phyloP scores from a whole-genome alignment of 2,888 invertebrate genomes.

The Heterodera filipjevi region DNA sequence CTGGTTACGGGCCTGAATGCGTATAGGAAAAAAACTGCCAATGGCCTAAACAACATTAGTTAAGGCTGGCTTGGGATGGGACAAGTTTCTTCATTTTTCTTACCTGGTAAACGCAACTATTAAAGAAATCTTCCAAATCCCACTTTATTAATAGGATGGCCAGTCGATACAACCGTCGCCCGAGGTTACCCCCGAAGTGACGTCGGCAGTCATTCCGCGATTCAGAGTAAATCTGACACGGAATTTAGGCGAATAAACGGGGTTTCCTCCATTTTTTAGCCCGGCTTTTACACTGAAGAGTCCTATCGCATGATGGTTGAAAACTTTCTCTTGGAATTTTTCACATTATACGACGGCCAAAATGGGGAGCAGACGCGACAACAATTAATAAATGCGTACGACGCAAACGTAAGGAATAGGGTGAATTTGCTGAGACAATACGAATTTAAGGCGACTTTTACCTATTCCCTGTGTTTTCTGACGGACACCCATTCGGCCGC shows the following conservation, averaged over 20 bases:
- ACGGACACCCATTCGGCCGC: conserved; percentile 28
- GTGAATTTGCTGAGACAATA: neutral
- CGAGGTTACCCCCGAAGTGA: neutral
- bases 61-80: too few relatives aligned
- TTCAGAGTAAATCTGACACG: neutral
- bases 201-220: conserved; percentile 7
- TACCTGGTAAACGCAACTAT: too few relatives aligned
- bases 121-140: neutral
- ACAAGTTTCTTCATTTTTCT: too few relatives aligned
- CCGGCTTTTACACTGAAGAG: conserved; percentile 49
- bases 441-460: conserved; percentile 54
- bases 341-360: conserved; percentile 49
- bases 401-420: conserved; percentile 47
- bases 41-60: too few relatives aligned
- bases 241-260: conserved; percentile 9
- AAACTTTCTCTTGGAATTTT: conserved; percentile 52
- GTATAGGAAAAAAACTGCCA: too few relatives aligned
- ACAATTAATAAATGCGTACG: conserved; percentile 56
- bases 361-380: conserved; percentile 47
- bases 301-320: conserved; percentile 49
- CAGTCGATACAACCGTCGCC: neutral
- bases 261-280: conserved; percentile 39
- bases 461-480: conserved; percentile 49
- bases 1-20: too few relatives aligned
- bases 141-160: neutral